Evolutionary conservation across 2,888 invertebrate genomes (phyloP).

Genomic region (Lepas anatifera): DNA sequence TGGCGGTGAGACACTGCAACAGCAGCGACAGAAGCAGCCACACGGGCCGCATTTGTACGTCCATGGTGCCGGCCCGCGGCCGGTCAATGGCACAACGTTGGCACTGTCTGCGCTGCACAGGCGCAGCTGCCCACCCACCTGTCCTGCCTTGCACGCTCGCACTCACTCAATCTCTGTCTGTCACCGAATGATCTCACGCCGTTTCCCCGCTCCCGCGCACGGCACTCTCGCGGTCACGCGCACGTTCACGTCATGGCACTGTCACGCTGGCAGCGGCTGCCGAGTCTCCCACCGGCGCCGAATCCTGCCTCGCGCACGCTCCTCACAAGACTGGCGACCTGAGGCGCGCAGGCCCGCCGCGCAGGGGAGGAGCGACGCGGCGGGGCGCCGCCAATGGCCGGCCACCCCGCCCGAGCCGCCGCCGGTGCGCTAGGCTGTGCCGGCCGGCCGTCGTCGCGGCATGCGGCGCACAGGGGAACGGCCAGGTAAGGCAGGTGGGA

Average conservation of each 20-base stretch:
- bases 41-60: slow-evolving; percentile 15
- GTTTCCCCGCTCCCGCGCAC: no score
- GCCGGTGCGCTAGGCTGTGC: background rate
- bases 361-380: background rate
- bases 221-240: background rate
- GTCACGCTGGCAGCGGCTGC: background rate
- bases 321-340: background rate
- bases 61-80: background rate
- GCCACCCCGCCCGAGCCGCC: background rate
- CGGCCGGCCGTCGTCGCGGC: no score
- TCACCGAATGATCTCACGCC: no score
- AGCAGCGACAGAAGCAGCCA: slow-evolving; percentile 26
- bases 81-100: background rate
- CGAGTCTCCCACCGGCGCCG: background rate
- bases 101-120: background rate
- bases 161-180: no score
- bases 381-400: background rate
- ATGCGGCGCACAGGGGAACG: no score
- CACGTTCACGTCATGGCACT: slow-evolving; percentile 7
- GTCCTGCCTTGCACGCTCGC: no score
- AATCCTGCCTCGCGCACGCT: background rate
- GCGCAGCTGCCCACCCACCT: no score
- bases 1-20: slow-evolving; percentile 26
- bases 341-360: background rate
- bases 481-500: no score